Conservation (phyloP, 2,797 vertebrate genomes). For the Myotis findleyi region DNA sequence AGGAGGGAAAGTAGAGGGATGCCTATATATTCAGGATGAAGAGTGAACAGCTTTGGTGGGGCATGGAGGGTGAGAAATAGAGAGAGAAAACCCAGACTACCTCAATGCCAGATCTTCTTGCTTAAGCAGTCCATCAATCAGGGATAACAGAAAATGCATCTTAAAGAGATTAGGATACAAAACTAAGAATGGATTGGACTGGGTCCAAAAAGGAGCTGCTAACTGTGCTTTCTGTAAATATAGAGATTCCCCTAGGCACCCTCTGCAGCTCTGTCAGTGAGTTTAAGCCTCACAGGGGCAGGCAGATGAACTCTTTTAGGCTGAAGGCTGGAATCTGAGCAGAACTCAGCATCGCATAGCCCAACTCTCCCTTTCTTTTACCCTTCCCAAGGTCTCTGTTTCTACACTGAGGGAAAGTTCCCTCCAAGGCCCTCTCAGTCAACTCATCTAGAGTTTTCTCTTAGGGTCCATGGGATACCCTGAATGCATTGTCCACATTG, state of each 20-base stretch:
- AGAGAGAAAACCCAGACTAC: background rate
- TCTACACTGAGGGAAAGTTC: background rate
- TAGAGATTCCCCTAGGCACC: background rate
- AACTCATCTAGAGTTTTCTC: background rate
- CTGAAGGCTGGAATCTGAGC: background rate
- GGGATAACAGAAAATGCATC: background rate
- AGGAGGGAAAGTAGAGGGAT: background rate
- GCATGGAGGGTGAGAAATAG: background rate
- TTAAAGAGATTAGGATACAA: background rate
- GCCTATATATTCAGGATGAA: background rate
- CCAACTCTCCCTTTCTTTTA: accelerated
- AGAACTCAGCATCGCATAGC: background rate
- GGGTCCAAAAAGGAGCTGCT: background rate
- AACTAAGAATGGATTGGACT: background rate
- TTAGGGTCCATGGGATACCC: background rate
- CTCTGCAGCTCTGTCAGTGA: background rate
- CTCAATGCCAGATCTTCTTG: background rate
- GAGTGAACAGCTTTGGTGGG: background rate
- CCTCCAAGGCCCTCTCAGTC: background rate
- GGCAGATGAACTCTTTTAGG: background rate
- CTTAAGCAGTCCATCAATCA: background rate
- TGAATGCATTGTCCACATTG: background rate
- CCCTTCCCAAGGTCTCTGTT: background rate
- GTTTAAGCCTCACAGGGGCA: background rate
- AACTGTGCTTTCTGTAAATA: background rate